Percentiles rank a stretch among this genome's conserved stretches.
phyloP scores from a whole-genome alignment of 1,140 invertebrate species.

The Pseudoatta argentina region DNA sequence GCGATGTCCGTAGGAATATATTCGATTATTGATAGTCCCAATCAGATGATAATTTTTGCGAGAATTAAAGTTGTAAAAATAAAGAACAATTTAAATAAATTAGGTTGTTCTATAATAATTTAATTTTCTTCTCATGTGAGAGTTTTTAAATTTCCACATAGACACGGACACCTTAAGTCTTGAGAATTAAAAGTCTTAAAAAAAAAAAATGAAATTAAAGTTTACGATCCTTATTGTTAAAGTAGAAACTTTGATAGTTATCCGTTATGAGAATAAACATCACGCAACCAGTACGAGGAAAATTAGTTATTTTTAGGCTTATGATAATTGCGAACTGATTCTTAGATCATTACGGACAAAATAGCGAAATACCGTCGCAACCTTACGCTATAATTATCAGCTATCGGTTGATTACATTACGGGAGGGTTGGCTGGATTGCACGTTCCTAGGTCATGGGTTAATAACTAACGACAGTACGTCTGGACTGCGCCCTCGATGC shows the following conservation, averaged over 20 bases:
- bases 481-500: conserved; percentile 29
- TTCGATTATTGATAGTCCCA: neutral
- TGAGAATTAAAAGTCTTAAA: neutral
- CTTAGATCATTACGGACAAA: conserved; percentile 20
- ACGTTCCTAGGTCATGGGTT: conserved; percentile 40
- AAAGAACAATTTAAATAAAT: neutral
- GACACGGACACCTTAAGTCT: too few species aligned
- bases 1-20: neutral
- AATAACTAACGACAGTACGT: conserved; percentile 54
- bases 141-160: neutral
- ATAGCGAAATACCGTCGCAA: conserved; percentile 16
- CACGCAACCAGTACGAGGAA: neutral
- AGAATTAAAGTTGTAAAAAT: neutral
- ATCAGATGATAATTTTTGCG: neutral
- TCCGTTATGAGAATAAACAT: conserved; percentile 13
- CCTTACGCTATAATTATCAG: conserved; percentile 40
- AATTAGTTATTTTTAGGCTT: neutral
- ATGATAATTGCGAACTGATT: neutral
- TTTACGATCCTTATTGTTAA: neutral
- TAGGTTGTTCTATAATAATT: neutral
- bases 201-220: neutral
- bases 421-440: conserved; percentile 20
- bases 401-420: conserved; percentile 41
- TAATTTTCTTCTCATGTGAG: neutral
- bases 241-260: neutral